Evolutionary conservation across 2,888 invertebrate species (phyloP).

Genomic region (Plebejus argus): DNA sequence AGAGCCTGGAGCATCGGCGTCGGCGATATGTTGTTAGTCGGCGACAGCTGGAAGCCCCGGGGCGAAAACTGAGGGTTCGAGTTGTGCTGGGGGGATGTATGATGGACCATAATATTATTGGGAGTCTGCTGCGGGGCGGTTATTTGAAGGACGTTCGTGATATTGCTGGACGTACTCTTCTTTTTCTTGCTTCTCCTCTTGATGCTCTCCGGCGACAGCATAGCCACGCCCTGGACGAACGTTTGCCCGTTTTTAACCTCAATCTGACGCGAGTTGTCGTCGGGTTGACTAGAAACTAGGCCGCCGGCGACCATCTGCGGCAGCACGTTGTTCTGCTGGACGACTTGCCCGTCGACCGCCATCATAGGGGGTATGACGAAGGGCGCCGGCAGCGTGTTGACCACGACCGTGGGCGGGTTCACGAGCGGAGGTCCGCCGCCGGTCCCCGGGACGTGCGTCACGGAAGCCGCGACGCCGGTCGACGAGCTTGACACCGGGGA

Average conservation of each 20-base stretch:
- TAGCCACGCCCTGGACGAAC: slow-evolving; percentile 66
- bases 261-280: slow-evolving; percentile 75
- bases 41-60: slow-evolving; percentile 88
- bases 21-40: slow-evolving; percentile 83
- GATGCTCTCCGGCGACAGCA: slow-evolving; percentile 86
- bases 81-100: slow-evolving; percentile 72
- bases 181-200: slow-evolving; percentile 87
- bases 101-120: slow-evolving; percentile 81
- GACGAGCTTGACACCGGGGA: slow-evolving; percentile 83
- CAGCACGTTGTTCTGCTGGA: slow-evolving; percentile 85
- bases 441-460: slow-evolving; percentile 84
- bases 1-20: slow-evolving; percentile 87
- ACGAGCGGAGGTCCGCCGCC: slow-evolving; percentile 84
- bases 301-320: slow-evolving; percentile 86
- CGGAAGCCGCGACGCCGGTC: slow-evolving; percentile 84
- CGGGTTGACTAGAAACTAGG: slow-evolving; percentile 78
- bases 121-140: slow-evolving; percentile 84
- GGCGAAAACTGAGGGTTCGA: slow-evolving; percentile 83
- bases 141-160: slow-evolving; percentile 86
- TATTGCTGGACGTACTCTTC: slow-evolving; percentile 85
- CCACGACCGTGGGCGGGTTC: slow-evolving; percentile 88
- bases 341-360: slow-evolving; percentile 86
- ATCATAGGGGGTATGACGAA: slow-evolving; percentile 89
- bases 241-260: slow-evolving; percentile 75
- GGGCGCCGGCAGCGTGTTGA: slow-evolving; percentile 89